These are phyloP conservation scores for Mythimna impura DNA, from an alignment of 2,888 invertebrate species.

Conservation along the genomic window DNA sequence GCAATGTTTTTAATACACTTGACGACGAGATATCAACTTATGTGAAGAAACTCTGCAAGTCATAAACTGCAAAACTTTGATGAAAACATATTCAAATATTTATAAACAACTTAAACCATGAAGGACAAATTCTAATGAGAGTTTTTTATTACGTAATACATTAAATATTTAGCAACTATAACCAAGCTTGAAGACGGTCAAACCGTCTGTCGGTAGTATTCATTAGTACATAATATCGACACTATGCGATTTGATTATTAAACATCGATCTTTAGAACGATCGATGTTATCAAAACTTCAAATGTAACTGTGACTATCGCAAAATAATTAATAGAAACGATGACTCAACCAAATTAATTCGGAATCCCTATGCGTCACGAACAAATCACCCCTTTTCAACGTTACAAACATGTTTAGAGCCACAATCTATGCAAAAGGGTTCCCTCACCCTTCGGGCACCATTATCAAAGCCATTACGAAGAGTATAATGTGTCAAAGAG, in stretches of 20 bases:
- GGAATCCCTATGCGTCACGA: background rate
- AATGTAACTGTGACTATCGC: background rate
- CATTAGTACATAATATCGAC: too few species aligned
- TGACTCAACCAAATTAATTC: conserved; percentile 6
- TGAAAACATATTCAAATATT: conserved; percentile 20
- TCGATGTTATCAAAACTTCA: background rate
- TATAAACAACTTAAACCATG: conserved; percentile 21
- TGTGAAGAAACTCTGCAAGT: conserved; percentile 17
- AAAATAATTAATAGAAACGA: conserved; percentile 5
- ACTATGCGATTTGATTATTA: too few species aligned
- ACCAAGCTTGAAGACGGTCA: background rate
- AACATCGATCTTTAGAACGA: too few species aligned
- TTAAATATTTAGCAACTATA: conserved; percentile 4
- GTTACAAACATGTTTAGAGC: conserved; percentile 3
- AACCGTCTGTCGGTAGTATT: background rate
- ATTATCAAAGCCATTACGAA: conserved; percentile 19
- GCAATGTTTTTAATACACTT: conserved; percentile 41
- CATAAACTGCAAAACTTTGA: conserved; percentile 13
- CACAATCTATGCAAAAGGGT: conserved; percentile 20
- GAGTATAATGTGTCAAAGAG: conserved; percentile 3
- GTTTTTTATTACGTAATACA: conserved; percentile 12
- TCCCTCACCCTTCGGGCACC: conserved; percentile 2
- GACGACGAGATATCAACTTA: background rate
- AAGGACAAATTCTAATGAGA: conserved; percentile 35
- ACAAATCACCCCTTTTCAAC: conserved; percentile 21